Base-by-base conservation (phyloP, 2,797 vertebrate genomes). In the Arnoldichthys spilopterus region DNA sequence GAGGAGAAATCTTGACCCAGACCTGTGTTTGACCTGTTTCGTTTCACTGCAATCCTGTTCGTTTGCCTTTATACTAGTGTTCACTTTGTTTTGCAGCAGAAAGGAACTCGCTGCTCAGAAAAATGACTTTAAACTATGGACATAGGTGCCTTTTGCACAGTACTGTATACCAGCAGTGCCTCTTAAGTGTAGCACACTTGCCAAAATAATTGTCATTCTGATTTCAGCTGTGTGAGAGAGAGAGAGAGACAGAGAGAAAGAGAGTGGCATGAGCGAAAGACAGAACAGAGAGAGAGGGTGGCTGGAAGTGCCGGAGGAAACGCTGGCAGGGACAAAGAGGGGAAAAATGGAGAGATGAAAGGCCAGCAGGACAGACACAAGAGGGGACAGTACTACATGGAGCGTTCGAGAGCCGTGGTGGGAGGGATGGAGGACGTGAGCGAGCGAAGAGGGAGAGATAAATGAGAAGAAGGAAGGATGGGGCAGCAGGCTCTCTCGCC, bases 401-500 rank as follows among this genome's bases (percentile, higher is more conserved):
- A 28, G 59, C n/a, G 37, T 34, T 47, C 22, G 26, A 67, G 63
- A 43, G 47, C 24, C 58, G 16, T 12, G 24, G 32, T 34, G 22
- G 45, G 64, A 74, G 72, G 47, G 56, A 61, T 61, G 30, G 64
- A 80, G 58, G 56, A 70, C 26, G 9, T 82, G 22, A 74, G 80
- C 34, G 45, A 56, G 56, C 74, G 76, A 82, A 83, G 34, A 71
- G 76, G 68, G 56, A 49, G 64, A 75, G 72, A 82, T 77, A 53
- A 74, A 81, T 40, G 43, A 22, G 67, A 34, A 75, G 72, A 79
- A 53, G 43, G 66, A 69, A 68, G 75, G 72, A 63, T 56, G 54
- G 71, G 81, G 83, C 87, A 89, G 86, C 84, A 81, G 88, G 89
- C 74, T 70, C 72, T 69, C 85, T 90, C 87, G 22, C 69, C 77